A percentile compares a stretch with the other conserved stretches of the same genome.
Evolutionary conservation across 2,113 vertebrate species (phyloP).

Genomic region (Anolis sagrei): DNA sequence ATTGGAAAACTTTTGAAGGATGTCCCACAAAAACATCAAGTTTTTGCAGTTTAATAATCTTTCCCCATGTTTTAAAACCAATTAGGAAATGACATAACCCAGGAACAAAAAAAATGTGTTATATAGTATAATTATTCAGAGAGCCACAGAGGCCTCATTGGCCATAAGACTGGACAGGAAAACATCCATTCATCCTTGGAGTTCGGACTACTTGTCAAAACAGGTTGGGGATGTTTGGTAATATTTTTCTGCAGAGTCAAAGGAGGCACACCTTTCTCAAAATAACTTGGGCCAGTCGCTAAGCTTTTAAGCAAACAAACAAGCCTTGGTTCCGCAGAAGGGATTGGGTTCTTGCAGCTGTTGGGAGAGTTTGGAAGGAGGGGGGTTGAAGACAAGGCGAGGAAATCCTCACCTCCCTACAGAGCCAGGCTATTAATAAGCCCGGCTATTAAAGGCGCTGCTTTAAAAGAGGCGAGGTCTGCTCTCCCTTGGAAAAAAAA

Average conservation of each 20-base stretch:
- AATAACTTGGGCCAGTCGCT: conserved; percentile 60
- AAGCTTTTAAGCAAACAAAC: conserved; percentile 37
- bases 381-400: neutral
- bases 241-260: neutral
- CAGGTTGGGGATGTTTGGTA: too few relatives aligned
- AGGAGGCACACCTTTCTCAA: conserved; percentile 61
- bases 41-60: too few relatives aligned
- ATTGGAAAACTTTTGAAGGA: too few relatives aligned
- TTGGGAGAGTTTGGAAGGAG: conserved; percentile 49
- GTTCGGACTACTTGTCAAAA: too few relatives aligned
- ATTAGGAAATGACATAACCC: too few relatives aligned
- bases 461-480: neutral
- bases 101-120: too few relatives aligned
- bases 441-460: neutral
- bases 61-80: too few relatives aligned
- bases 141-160: too few relatives aligned
- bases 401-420: neutral
- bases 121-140: too few relatives aligned
- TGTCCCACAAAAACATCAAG: too few relatives aligned
- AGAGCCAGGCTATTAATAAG: conserved; percentile 38
- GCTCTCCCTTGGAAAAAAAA: neutral
- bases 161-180: too few relatives aligned
- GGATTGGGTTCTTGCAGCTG: conserved; percentile 81
- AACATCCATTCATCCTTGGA: too few relatives aligned
- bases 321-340: conserved; percentile 58